A percentile compares a stretch with the other conserved stretches of the same genome.
phyloP scores from a whole-genome alignment of 1,140 invertebrate species.

The Pararge aegeria region DNA sequence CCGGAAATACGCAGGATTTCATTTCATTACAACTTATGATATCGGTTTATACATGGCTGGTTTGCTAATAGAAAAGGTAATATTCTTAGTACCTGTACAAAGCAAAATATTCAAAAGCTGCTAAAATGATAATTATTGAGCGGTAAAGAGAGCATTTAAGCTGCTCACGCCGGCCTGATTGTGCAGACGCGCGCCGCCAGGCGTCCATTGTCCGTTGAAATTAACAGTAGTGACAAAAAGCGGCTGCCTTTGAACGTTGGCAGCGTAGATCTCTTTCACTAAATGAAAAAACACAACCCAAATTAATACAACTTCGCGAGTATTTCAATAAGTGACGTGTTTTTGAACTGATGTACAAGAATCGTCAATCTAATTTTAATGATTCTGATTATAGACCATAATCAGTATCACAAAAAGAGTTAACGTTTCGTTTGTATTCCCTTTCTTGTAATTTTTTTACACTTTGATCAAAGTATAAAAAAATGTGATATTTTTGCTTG shows the following conservation, averaged over 20 bases:
- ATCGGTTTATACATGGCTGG: too few species aligned
- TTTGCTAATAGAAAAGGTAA: neutral
- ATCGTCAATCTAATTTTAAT: too few species aligned
- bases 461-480: too few species aligned
- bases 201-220: slow-evolving; percentile 58
- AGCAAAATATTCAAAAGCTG: slow-evolving; percentile 20
- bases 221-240: slow-evolving; percentile 59
- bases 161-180: slow-evolving; percentile 50
- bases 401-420: too few species aligned
- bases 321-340: neutral
- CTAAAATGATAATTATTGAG: slow-evolving; percentile 44
- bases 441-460: too few species aligned
- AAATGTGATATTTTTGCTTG: too few species aligned
- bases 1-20: too few species aligned
- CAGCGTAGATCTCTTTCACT: slow-evolving; percentile 14
- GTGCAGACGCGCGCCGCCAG: slow-evolving; percentile 43
- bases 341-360: too few species aligned
- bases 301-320: slow-evolving; percentile 15
- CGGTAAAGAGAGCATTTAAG: slow-evolving; percentile 61
- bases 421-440: too few species aligned
- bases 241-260: slow-evolving; percentile 13
- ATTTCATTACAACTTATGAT: too few species aligned
- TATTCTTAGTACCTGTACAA: too few species aligned
- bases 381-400: too few species aligned
- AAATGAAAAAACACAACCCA: slow-evolving; percentile 17